phyloP scores from a whole-genome alignment of 1,140 invertebrate genomes.

The Plutomurus gul region DNA sequence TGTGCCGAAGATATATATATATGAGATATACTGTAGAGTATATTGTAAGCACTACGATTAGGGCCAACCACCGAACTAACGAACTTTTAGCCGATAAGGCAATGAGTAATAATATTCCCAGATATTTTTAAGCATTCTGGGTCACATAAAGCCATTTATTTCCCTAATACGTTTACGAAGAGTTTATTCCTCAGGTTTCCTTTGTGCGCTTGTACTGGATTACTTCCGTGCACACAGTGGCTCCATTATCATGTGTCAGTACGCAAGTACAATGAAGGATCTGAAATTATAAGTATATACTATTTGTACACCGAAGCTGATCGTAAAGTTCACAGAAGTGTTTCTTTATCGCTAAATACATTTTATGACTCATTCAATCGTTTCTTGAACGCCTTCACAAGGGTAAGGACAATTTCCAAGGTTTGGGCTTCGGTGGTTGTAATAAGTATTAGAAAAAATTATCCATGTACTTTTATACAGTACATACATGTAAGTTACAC shows the following conservation, averaged over 20 bases:
- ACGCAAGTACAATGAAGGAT: not conserved
- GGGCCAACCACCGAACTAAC: not conserved
- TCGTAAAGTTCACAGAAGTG: conserved; percentile 4
- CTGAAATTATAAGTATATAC: too few relatives aligned
- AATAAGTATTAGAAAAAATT: too few relatives aligned
- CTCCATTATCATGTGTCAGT: not conserved
- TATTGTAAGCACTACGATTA: too few relatives aligned
- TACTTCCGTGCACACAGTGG: not conserved
- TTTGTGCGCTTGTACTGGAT: not conserved
- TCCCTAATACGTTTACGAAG: not conserved
- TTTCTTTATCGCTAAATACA: conserved; percentile 26
- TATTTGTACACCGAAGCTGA: too few relatives aligned
- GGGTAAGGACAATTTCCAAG: not conserved
- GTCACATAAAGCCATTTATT: not conserved
- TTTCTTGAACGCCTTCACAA: not conserved
- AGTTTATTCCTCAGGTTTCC: not conserved
- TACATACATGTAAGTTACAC: too few relatives aligned
- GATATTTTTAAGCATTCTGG: conserved; percentile 16
- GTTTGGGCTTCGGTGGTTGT: too few relatives aligned
- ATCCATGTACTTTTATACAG: too few relatives aligned
- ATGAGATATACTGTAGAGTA: too few relatives aligned
- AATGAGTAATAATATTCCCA: not conserved
- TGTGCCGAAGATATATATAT: too few relatives aligned
- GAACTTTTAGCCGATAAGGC: conserved; percentile 13
- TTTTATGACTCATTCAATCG: conserved; percentile 26